A percentile compares a stretch with the other conserved stretches of the same genome.
Conservation (phyloP, 2,113 vertebrate genomes). For the Eolophus roseicapilla region DNA sequence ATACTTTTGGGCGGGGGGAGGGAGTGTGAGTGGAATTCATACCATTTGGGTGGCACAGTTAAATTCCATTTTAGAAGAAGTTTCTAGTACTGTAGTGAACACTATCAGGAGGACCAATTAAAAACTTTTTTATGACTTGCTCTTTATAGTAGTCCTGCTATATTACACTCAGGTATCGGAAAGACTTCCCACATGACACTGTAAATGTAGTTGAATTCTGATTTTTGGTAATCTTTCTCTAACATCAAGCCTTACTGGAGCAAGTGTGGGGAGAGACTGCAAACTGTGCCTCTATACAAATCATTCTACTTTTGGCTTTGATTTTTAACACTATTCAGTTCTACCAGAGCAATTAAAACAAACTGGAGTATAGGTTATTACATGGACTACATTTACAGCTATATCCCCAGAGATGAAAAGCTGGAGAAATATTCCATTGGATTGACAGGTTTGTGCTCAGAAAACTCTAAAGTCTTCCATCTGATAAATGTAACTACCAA, state of each 20-base stretch:
- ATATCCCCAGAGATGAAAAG: background rate
- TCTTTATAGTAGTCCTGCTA: background rate
- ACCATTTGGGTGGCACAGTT: background rate
- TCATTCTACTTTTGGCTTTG: background rate
- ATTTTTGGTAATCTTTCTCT: background rate
- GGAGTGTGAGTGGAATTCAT: background rate
- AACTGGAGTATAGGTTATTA: background rate
- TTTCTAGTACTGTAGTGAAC: background rate
- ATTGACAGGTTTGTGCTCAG: background rate
- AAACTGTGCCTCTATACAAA: background rate
- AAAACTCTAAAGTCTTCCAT: background rate
- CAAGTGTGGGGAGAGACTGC: background rate
- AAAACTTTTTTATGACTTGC: background rate
- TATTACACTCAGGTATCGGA: background rate
- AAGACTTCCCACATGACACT: background rate
- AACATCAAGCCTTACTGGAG: background rate
- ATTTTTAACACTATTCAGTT: background rate
- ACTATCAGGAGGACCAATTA: background rate
- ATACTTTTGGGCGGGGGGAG: background rate
- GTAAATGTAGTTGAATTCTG: background rate
- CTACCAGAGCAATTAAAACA: background rate
- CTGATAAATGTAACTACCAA: background rate
- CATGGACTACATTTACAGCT: background rate
- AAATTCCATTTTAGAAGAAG: background rate
- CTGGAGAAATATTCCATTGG: background rate